Base-by-base conservation (phyloP, 2,113 vertebrate genomes). In the Clupea harengus region DNA sequence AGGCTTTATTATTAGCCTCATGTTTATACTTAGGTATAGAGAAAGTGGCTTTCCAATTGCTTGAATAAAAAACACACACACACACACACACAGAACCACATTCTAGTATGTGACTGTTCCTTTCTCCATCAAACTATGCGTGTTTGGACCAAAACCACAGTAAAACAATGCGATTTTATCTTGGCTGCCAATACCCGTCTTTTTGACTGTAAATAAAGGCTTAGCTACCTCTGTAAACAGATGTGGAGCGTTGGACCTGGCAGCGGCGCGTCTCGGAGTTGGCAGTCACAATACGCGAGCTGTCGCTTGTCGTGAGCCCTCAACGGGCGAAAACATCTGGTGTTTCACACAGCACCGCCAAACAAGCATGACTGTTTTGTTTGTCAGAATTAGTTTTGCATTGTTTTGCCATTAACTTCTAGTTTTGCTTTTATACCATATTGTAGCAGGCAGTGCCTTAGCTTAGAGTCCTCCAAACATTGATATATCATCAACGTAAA, bases 191-290 rank as follows among this genome's bases (percentile, higher is more conserved):
- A 32, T 44, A 44, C 13, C 72, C 17, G 32, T 78, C 28, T 32
- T 32, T 32, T 28, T 13, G 17, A 78, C 72, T 78, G 72, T 78
- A 78, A 78, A 78, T 78, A 78, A 78, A 78, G 72, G 72, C 72
- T 78, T 78, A 78, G 39, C 28, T 78, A 39, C 10, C 72, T 78
- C 25, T 39, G 72, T 78, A 78, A 78, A 78, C 72, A 78, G 72
- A 78, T 78, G 72, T 72, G 64, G 64, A 72, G 11, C 9, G 64
- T 39, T 78, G 72, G 72, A 78, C 25, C 28, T 78, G 72, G 72
- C 72, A 78, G 32, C 32, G 28, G 11, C 13, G 3, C 72, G 13
- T 39, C 72, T 78, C 72, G 5, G 28, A 78, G 72, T 78, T 78
- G 72, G 72, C 72, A 78, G 72, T 39, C 13, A 11, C 72, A 78